phyloP scores from a whole-genome alignment of 2,113 vertebrate genomes.

The Romanogobio albipinnatus region DNA sequence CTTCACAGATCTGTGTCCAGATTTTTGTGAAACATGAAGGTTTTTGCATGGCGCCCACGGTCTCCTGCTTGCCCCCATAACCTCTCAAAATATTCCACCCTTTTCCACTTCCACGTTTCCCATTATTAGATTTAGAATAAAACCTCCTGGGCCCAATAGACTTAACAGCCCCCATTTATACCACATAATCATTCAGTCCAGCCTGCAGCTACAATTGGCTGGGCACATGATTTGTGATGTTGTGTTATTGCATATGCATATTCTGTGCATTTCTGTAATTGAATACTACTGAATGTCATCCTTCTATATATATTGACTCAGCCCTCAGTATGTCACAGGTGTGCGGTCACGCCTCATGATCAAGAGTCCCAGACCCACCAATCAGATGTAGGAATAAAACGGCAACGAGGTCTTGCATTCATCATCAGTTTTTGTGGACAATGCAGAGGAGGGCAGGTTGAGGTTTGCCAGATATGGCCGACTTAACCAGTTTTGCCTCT shows the following conservation, averaged over 20 bases:
- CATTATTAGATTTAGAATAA: constrained; percentile 78
- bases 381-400: constrained; percentile 27
- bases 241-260: constrained; percentile 62
- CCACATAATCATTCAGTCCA: constrained; percentile 66
- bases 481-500: constrained; percentile 65
- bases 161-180: constrained; percentile 72
- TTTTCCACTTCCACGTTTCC: constrained; percentile 59
- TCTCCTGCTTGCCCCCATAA: constrained; percentile 22
- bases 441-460: constrained; percentile 36
- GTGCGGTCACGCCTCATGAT: background rate
- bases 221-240: constrained; percentile 68
- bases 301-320: constrained; percentile 28
- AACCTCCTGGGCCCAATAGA: constrained; percentile 70
- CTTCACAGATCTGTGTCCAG: constrained; percentile 2
- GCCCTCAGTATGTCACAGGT: constrained; percentile 51
- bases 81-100: constrained; percentile 43
- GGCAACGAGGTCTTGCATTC: constrained; percentile 8
- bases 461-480: constrained; percentile 34
- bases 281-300: constrained; percentile 42
- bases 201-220: constrained; percentile 56
- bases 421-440: constrained; percentile 37
- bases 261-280: constrained; percentile 58
- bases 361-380: background rate
- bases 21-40: constrained; percentile 25
- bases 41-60: constrained; percentile 12